These are phyloP conservation scores for Asarcornis scutulata DNA, from an alignment of 2,113 vertebrate species.

Conservation along the genomic window DNA sequence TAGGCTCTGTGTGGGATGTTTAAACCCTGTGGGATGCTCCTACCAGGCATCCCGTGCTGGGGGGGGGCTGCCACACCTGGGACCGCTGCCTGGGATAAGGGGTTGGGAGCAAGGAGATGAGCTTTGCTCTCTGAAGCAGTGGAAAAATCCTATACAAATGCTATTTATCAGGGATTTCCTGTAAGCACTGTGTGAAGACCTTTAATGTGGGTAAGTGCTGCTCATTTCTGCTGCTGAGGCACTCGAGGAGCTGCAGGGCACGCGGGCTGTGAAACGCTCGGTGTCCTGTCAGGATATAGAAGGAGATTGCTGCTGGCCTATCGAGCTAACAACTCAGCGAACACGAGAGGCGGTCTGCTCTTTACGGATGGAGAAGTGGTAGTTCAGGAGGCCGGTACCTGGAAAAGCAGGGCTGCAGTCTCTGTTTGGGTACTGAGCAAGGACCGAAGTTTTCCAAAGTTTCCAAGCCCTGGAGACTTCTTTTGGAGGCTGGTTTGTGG, in stretches of 20 bases:
- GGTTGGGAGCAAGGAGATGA: fast-evolving
- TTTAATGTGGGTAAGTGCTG: fast-evolving
- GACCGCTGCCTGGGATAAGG: background rate
- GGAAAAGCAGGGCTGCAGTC: background rate
- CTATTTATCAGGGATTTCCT: background rate
- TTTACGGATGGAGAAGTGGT: background rate
- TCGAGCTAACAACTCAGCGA: background rate
- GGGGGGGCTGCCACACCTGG: background rate
- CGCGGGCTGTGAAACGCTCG: background rate
- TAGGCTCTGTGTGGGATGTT: background rate
- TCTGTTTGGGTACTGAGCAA: background rate
- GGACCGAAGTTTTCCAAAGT: background rate
- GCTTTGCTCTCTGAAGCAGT: background rate
- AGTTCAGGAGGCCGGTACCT: background rate
- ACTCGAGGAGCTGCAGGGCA: background rate
- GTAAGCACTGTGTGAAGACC: background rate
- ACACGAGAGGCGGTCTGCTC: background rate
- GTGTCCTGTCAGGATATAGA: background rate
- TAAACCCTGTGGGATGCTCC: background rate
- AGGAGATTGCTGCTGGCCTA: background rate
- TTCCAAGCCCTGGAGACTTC: background rate
- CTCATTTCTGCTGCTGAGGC: background rate
- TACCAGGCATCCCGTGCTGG: background rate
- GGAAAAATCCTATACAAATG: background rate
- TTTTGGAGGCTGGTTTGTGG: background rate